Base-by-base conservation (phyloP, 2,888 invertebrate genomes). In the Pomacea canaliculata region DNA sequence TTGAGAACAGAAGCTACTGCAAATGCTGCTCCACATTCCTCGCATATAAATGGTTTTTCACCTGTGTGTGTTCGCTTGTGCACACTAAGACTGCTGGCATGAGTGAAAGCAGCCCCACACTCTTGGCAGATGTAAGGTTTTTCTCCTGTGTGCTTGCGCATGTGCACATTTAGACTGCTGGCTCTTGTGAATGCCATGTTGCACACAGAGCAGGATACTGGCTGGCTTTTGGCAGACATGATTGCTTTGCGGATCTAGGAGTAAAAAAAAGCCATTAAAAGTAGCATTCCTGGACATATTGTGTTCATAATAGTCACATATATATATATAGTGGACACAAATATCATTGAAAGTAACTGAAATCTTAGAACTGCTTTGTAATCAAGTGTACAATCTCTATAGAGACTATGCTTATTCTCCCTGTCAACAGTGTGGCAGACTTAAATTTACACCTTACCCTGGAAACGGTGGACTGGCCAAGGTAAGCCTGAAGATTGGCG, bases 21-120 rank as follows among this genome's bases (percentile, higher is more conserved):
- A 46, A 75, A 74, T 7, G 77, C 68, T 23, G 72, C 74, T 5
- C 73, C 74, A 75, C 79, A 79, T 13, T 71, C 51, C 23, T 76
- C 74, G 66, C 79, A 79, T 9, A 72, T 68, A 27, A 27, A 79
- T 37, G 76, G 71, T 63, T 56, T 76, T 23, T 73, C 63, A 49
- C 71, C 76, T 51, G 78, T 79, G 70, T 79, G 79, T 18, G 76
- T 78, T n/a, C 79, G 76, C 56, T 62, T 73, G 70, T 79, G 79
- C 19, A 73, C 46, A 18, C 66, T 66, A n/a, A 73, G 59, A 37
- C 73, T 73, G 73, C 48, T 46, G 0, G 73, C 19, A 19, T 67
- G 65, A 7, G 59, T 18, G 59, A 73, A 73, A 18, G 46, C 48
- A 23, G 67, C 65, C 18, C 73, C 73, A 73, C 73, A 73, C 13